Conservation (phyloP, 2,888 invertebrate species). For the Bugula neritina region DNA sequence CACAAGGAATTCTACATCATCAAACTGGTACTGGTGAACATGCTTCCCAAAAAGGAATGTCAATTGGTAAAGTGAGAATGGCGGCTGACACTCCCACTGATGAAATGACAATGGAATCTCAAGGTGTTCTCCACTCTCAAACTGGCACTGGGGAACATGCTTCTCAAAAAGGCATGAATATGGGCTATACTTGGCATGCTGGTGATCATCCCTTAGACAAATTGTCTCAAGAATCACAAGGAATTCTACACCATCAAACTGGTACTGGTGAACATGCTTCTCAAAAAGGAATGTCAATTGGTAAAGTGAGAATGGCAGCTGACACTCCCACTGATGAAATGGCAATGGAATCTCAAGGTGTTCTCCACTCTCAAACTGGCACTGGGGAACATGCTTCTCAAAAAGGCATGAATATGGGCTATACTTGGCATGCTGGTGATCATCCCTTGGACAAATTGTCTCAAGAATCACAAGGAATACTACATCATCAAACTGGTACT, state of each 20-base stretch:
- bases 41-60: slow-evolving; percentile 18
- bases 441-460: neutral
- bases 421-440: neutral
- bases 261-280: slow-evolving; percentile 13
- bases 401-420: neutral
- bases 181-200: neutral
- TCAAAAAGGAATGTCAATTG: slow-evolving; percentile 19
- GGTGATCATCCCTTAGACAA: neutral
- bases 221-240: neutral
- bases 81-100: neutral
- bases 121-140: slow-evolving; percentile 3
- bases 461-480: neutral
- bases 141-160: neutral
- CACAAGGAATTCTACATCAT: slow-evolving; percentile 3
- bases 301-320: neutral
- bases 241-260: neutral
- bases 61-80: neutral
- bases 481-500: slow-evolving; percentile 7
- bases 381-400: slow-evolving; percentile 9
- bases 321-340: neutral
- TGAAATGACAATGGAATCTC: neutral
- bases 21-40: slow-evolving; percentile 22
- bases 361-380: slow-evolving; percentile 10
- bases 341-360: neutral
- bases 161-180: slow-evolving; percentile 8